Evolutionary conservation across 2,888 invertebrate species (phyloP).

Genomic region (Mesorhabditis sp.): DNA sequence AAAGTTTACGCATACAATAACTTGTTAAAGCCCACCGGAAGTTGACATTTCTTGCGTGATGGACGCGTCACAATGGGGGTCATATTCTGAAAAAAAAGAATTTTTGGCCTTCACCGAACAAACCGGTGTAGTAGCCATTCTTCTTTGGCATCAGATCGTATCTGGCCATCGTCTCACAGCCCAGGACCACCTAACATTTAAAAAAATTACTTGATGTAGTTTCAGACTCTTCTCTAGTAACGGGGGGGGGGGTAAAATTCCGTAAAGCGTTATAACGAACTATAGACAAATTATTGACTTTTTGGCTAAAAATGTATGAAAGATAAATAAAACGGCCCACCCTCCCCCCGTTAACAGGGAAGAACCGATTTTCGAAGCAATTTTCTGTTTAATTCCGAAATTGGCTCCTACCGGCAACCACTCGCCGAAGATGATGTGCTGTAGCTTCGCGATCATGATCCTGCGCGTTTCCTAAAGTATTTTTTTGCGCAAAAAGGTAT

Average conservation of each 20-base stretch:
- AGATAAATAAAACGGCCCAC: conserved; percentile 61
- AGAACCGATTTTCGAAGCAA: conserved; percentile 78
- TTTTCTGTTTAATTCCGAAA: conserved; percentile 56
- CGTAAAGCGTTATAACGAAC: too few species aligned
- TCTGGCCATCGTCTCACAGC: conserved; percentile 79
- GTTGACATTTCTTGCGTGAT: conserved; percentile 79
- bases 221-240: not conserved
- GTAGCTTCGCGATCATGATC: conserved; percentile 65
- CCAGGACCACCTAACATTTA: conserved; percentile 59
- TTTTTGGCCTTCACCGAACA: not conserved
- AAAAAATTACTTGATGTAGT: not conserved
- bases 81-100: conserved; percentile 62
- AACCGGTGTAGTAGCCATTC: conserved; percentile 49
- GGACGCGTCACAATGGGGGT: conserved; percentile 71
- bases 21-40: conserved; percentile 16
- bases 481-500: not conserved
- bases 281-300: too few species aligned
- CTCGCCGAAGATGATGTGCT: conserved; percentile 61
- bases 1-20: conserved; percentile 59
- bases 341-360: conserved; percentile 66
- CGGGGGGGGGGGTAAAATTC: too few species aligned
- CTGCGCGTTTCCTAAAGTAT: conserved; percentile 58
- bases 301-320: too few species aligned
- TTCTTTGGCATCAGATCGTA: conserved; percentile 80
- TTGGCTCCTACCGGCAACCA: conserved; percentile 69